phyloP scores from a whole-genome alignment of 2,113 vertebrate species.

The Terrapene triunguis region DNA sequence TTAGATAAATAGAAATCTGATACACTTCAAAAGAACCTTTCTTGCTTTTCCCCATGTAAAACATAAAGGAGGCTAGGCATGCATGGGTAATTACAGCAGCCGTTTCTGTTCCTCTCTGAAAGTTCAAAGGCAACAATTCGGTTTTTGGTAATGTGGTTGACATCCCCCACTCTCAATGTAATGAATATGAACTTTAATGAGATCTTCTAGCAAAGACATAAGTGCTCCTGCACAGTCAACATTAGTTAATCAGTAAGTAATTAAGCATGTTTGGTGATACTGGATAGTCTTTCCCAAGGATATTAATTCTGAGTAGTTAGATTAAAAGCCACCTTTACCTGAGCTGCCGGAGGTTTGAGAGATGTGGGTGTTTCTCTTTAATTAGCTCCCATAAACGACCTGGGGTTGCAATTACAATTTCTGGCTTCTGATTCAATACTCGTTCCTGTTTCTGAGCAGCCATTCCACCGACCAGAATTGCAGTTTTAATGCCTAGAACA shows the following conservation, averaged over 20 bases:
- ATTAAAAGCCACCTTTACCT: conserved; percentile 76
- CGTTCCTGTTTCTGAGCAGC: conserved; percentile 91
- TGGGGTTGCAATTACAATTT: conserved; percentile 95
- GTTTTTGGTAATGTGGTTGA: background rate
- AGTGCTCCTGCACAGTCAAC: background rate
- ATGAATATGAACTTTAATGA: background rate
- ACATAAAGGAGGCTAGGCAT: background rate
- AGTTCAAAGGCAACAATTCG: background rate
- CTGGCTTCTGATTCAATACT: conserved; percentile 89
- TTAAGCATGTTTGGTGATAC: background rate
- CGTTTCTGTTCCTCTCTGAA: background rate
- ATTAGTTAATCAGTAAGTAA: background rate
- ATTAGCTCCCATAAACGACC: conserved; percentile 96
- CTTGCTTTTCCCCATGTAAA: background rate
- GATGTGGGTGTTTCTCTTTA: conserved; percentile 90
- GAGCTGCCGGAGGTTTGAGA: conserved; percentile 88
- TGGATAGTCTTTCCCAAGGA: background rate
- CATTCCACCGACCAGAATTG: conserved; percentile 95
- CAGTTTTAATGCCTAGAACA: conserved; percentile 89
- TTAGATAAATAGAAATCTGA: background rate
- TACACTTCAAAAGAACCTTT: background rate
- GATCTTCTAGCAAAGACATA: background rate
- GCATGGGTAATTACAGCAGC: background rate
- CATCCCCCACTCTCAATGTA: background rate
- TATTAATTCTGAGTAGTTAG: background rate